Evolutionary conservation across 2,113 vertebrate genomes (phyloP).

Genomic region (Pyxicephalus adspersus): DNA sequence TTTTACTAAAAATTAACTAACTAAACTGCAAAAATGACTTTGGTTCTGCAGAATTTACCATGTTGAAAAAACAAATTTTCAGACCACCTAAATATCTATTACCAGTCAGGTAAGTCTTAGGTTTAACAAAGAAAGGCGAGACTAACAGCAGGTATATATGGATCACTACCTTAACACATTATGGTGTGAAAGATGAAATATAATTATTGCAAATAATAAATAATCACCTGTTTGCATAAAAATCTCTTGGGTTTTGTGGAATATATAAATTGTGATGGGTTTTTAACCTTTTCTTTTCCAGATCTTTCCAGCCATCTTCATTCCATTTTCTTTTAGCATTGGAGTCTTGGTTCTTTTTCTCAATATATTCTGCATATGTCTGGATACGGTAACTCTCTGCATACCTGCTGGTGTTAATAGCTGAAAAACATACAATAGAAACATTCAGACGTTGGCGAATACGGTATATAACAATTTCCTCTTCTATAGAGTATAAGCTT

Average conservation of each 20-base stretch:
- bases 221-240: slow-evolving; percentile 69
- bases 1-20: no score
- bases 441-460: neutral
- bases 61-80: no score
- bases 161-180: no score
- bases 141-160: no score
- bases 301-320: slow-evolving; percentile 86
- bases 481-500: no score
- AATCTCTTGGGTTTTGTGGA: slow-evolving; percentile 65
- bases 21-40: no score
- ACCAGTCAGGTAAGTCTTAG: no score
- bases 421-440: slow-evolving; percentile 63
- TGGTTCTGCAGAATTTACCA: no score
- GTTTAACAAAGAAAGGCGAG: no score
- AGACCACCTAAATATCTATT: no score
- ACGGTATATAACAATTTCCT: no score
- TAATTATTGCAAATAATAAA: neutral
- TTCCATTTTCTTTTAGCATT: slow-evolving; percentile 80
- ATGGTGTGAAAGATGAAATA: neutral
- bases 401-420: slow-evolving; percentile 95
- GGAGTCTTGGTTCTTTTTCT: slow-evolving; percentile 79
- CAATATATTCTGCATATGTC: slow-evolving; percentile 92
- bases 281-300: slow-evolving; percentile 71
- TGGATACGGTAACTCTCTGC: slow-evolving; percentile 97
- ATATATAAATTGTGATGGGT: slow-evolving; percentile 64